A percentile compares a stretch with the other conserved stretches of the same genome.
Conservation (phyloP, 2,888 invertebrate genomes). For the Autographa pulchrina region DNA sequence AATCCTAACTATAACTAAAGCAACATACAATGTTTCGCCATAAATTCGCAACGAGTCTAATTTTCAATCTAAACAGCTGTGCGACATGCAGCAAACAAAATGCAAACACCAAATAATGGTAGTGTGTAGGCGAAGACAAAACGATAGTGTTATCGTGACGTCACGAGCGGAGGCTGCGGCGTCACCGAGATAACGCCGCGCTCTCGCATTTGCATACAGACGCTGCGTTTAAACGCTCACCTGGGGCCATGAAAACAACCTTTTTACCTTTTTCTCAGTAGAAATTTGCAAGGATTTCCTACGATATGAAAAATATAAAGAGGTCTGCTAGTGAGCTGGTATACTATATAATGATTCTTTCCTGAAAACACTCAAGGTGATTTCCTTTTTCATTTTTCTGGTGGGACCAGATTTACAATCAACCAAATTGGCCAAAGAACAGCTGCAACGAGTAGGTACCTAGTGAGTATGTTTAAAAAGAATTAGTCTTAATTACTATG, state of each 20-base stretch:
- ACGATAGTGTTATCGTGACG: slow-evolving; percentile 43
- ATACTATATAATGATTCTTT: too few relatives aligned
- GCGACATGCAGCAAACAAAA: slow-evolving; percentile 10
- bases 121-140: slow-evolving; percentile 35
- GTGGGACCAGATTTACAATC: too few relatives aligned
- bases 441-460: too few relatives aligned
- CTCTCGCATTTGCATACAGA: slow-evolving; percentile 58
- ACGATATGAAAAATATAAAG: not conserved
- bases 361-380: too few relatives aligned
- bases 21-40: not conserved
- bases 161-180: slow-evolving; percentile 37
- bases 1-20: too few relatives aligned
- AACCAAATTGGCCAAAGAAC: too few relatives aligned
- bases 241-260: slow-evolving; percentile 19
- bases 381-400: too few relatives aligned
- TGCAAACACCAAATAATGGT: slow-evolving; percentile 15
- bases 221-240: slow-evolving; percentile 44
- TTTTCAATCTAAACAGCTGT: not conserved
- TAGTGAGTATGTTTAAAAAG: too few relatives aligned
- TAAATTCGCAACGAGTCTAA: not conserved
- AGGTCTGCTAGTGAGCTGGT: too few relatives aligned
- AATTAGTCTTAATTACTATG: too few relatives aligned
- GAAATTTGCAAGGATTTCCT: not conserved
- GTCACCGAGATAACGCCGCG: slow-evolving; percentile 49
- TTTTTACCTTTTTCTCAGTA: not conserved